Conservation (phyloP, 2,113 vertebrate species). For the Corydoras maculifer region DNA sequence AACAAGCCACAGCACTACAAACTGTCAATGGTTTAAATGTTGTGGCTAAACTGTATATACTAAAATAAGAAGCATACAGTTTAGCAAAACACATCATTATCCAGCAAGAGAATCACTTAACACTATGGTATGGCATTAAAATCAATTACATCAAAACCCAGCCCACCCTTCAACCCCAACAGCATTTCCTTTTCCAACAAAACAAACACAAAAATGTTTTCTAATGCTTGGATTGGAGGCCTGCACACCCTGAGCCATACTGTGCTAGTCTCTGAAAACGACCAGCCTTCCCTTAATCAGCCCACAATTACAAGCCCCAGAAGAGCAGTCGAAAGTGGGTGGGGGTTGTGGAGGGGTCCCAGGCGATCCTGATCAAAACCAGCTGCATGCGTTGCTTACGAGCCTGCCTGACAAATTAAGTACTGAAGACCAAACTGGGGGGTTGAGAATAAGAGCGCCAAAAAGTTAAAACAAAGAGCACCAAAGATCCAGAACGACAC, state of each 20-base stretch:
- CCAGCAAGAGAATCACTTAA: not conserved
- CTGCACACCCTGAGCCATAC: constrained; percentile 20
- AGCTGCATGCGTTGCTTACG: constrained; percentile 66
- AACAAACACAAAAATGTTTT: constrained; percentile 1
- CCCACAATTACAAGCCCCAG: constrained; percentile 46
- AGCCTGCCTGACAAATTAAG: constrained; percentile 67
- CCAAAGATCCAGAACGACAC: not conserved
- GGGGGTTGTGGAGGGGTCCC: constrained; percentile 47
- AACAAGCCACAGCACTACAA: not conserved
- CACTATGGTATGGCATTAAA: constrained; percentile 1
- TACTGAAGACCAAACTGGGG: constrained; percentile 49
- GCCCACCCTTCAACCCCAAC: constrained; percentile 6
- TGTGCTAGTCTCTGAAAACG: constrained; percentile 32
- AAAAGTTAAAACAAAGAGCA: constrained; percentile 27
- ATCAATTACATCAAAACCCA: constrained; percentile 12
- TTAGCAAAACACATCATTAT: constrained; percentile 4
- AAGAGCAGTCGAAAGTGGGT: constrained; percentile 35
- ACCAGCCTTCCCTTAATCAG: constrained; percentile 42
- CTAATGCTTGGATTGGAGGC: constrained; percentile 23
- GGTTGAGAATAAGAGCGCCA: constrained; percentile 17
- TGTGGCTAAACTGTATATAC: no score
- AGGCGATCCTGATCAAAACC: constrained; percentile 68
- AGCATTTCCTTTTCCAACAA: constrained; percentile 10
- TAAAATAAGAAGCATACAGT: not conserved
- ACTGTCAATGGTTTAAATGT: no score